phyloP scores from a whole-genome alignment of 2,888 invertebrate species.

The Drosophila koepferae region DNA sequence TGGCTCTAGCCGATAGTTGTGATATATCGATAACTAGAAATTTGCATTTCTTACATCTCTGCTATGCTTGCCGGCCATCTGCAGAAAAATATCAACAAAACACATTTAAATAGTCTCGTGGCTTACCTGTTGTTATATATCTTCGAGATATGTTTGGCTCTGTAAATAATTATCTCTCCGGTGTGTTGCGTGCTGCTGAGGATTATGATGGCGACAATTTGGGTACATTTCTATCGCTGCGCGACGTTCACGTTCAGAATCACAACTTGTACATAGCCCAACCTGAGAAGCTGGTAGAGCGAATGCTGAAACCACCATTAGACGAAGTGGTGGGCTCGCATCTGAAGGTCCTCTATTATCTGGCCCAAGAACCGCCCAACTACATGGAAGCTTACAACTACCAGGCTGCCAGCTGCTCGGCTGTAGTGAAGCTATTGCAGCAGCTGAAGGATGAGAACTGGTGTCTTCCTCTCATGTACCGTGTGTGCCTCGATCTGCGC shows the following conservation, averaged over 20 bases:
- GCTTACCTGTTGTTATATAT: neutral
- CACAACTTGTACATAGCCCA: constrained; percentile 89
- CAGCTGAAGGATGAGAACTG: constrained; percentile 97
- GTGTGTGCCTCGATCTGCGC: constrained; percentile 94
- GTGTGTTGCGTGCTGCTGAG: constrained; percentile 88
- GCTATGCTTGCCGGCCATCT: constrained; percentile 11
- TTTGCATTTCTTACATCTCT: neutral
- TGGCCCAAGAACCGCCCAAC: constrained; percentile 84
- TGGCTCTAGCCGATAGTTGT: neutral
- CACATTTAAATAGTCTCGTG: neutral
- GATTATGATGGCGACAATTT: constrained; percentile 88
- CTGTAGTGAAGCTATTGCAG: constrained; percentile 93
- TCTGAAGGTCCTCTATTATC: constrained; percentile 88
- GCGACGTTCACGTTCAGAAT: constrained; percentile 91
- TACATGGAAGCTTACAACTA: constrained; percentile 90
- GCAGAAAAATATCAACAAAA: constrained; percentile 18
- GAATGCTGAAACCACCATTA: constrained; percentile 89
- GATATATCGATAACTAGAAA: neutral
- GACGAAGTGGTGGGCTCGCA: constrained; percentile 92
- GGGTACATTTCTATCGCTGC: constrained; percentile 88
- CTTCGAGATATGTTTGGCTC: constrained; percentile 67
- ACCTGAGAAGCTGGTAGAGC: constrained; percentile 90
- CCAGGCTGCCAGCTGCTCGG: constrained; percentile 92
- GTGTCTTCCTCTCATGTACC: constrained; percentile 97
- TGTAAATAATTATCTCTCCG: constrained; percentile 83